Evolutionary conservation across 2,797 vertebrate species (phyloP).

Genomic region (Falco concolor): DNA sequence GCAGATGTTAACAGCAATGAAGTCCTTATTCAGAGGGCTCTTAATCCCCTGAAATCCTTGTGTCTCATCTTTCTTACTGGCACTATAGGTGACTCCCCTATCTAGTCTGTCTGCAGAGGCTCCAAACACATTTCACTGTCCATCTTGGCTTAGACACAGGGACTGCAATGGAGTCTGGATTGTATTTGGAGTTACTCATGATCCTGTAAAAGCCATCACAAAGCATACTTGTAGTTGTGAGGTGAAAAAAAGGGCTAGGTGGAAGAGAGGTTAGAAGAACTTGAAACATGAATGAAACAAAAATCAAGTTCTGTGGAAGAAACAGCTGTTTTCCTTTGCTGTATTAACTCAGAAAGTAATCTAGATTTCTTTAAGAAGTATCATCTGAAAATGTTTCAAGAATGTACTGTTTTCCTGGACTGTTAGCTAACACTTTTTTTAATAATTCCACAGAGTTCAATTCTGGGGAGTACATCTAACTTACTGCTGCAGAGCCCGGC

Average conservation of each 20-base stretch:
- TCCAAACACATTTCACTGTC: neutral
- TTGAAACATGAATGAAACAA: neutral
- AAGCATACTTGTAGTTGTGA: neutral
- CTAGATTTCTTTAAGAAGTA: neutral
- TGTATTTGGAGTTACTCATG: neutral
- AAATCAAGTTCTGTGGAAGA: neutral
- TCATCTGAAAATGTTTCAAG: neutral
- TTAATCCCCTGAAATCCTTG: neutral
- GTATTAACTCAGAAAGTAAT: neutral
- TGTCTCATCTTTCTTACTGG: neutral
- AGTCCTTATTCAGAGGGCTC: neutral
- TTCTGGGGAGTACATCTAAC: slow-evolving; percentile 60
- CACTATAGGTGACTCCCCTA: neutral
- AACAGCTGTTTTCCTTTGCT: neutral
- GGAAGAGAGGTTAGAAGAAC: neutral
- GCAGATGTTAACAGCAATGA: neutral
- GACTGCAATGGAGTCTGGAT: neutral
- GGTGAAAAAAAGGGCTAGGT: neutral
- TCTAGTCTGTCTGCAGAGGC: neutral
- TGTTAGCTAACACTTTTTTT: neutral
- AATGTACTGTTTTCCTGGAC: neutral
- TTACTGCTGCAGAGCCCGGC: slow-evolving; percentile 89
- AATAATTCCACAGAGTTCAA: slow-evolving; percentile 50
- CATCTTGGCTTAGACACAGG: neutral
- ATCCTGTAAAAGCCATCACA: neutral